phyloP scores from a whole-genome alignment of 2,888 invertebrate species.

The Chrysomela aeneicollis region DNA sequence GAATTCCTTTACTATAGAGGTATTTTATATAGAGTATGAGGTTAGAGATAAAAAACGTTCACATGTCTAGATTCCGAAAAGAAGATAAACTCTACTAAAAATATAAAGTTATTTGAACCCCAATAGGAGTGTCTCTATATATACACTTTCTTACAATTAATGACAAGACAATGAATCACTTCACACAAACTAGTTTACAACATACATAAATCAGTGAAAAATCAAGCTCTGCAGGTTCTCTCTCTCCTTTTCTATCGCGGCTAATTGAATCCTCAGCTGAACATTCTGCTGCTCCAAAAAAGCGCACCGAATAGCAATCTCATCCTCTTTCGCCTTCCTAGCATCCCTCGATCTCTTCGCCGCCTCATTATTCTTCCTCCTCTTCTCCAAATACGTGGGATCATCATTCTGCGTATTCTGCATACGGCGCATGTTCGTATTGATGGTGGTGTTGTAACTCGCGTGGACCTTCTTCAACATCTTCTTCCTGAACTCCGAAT shows the following conservation, averaged over 20 bases:
- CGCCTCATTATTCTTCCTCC: slow-evolving; percentile 92
- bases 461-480: slow-evolving; percentile 73
- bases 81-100: too few species aligned
- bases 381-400: slow-evolving; percentile 85
- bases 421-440: slow-evolving; percentile 75
- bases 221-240: slow-evolving; percentile 45
- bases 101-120: background rate
- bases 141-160: slow-evolving; percentile 9
- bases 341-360: slow-evolving; percentile 94
- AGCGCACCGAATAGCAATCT: slow-evolving; percentile 87
- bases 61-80: too few species aligned
- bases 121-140: background rate
- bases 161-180: slow-evolving; percentile 27
- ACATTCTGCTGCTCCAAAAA: slow-evolving; percentile 88
- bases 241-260: slow-evolving; percentile 47
- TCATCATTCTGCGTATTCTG: slow-evolving; percentile 62
- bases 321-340: slow-evolving; percentile 88
- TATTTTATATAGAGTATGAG: too few species aligned
- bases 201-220: slow-evolving; percentile 11
- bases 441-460: slow-evolving; percentile 63
- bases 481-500: slow-evolving; percentile 73
- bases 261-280: slow-evolving; percentile 65
- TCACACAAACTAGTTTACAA: background rate
- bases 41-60: too few species aligned
- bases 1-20: too few species aligned